phyloP scores from a whole-genome alignment of 2,888 invertebrate species.

The Panzeria rudis region DNA sequence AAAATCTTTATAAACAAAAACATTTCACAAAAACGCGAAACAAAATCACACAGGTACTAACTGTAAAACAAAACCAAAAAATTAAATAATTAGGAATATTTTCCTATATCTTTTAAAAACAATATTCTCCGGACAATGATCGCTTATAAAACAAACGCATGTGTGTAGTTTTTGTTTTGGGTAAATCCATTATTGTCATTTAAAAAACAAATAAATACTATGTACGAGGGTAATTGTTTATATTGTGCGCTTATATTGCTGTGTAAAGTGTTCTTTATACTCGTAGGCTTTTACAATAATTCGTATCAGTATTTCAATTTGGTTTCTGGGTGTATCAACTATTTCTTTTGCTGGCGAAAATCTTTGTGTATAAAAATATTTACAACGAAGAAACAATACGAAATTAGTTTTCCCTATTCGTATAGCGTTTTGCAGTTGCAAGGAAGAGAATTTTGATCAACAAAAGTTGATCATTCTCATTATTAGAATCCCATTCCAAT shows the following conservation, averaged over 20 bases:
- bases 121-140: conserved; percentile 7
- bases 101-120: background rate
- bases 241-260: background rate
- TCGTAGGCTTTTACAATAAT: no score
- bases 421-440: no score
- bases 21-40: background rate
- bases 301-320: no score
- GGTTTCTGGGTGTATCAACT: no score
- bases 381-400: no score
- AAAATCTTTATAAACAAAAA: conserved; percentile 41
- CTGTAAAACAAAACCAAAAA: conserved; percentile 7
- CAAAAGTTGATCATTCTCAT: no score
- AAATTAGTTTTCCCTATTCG: no score
- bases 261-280: background rate
- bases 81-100: background rate
- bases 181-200: conserved; percentile 7
- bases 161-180: conserved; percentile 17
- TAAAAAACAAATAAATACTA: background rate
- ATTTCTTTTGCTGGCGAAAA: no score
- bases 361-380: no score
- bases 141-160: conserved; percentile 27
- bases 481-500: no score
- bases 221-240: background rate
- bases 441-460: no score
- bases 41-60: conserved; percentile 30